A percentile compares a stretch with the other conserved stretches of the same genome.
Conservation (phyloP, 2,797 vertebrate genomes). For the Sebastiscus albofasciatus region DNA sequence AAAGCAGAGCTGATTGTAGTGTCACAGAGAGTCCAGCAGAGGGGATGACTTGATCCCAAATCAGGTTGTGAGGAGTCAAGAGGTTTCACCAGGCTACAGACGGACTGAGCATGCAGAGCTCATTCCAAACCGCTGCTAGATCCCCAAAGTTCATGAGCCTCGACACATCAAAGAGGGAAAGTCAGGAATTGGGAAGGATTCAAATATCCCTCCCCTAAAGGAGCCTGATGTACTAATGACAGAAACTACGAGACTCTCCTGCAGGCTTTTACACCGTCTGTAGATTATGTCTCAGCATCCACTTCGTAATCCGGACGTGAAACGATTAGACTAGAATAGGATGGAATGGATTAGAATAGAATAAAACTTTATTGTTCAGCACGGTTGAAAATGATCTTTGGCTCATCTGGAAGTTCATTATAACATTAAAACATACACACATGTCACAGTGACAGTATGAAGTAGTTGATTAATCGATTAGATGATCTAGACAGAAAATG, state of each 20-base stretch:
- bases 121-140: constrained; percentile 1
- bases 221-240: background rate
- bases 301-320: background rate
- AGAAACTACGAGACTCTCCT: background rate
- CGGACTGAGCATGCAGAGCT: background rate
- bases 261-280: background rate
- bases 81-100: constrained; percentile 24
- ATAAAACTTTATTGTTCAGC: background rate
- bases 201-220: background rate
- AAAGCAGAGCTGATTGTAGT: constrained; percentile 12
- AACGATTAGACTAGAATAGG: background rate
- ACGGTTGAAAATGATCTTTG: background rate
- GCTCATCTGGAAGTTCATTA: background rate
- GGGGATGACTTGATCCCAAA: constrained; percentile 1
- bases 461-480: background rate
- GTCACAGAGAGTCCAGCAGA: constrained; percentile 14
- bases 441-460: background rate
- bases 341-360: background rate
- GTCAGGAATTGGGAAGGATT: constrained; percentile 3
- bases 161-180: constrained; percentile 7
- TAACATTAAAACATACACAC: background rate
- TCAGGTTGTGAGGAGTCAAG: constrained; percentile 10
- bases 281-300: background rate
- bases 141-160: background rate
- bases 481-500: background rate